Percentiles rank a stretch among this genome's conserved stretches.
Conservation (phyloP, 1,140 invertebrate species). For the Achatina immaculata region DNA sequence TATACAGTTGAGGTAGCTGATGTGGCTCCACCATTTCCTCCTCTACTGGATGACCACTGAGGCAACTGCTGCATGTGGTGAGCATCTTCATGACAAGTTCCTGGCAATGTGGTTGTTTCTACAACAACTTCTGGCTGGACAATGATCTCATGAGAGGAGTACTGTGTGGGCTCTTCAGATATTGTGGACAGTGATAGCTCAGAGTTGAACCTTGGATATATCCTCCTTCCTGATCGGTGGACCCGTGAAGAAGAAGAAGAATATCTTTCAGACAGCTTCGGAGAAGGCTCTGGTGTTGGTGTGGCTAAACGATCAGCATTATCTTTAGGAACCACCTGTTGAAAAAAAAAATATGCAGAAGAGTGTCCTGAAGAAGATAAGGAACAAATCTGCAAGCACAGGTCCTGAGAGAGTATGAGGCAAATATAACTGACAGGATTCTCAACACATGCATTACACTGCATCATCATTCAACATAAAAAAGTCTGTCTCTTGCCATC, state of each 20-base stretch:
- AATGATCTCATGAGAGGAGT: conserved; percentile 85
- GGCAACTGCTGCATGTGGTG: conserved; percentile 33
- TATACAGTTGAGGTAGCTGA: conserved; percentile 23
- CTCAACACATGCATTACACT: too few species aligned
- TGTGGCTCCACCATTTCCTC: conserved; percentile 37
- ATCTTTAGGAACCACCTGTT: conserved; percentile 81
- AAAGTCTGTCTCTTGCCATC: too few species aligned
- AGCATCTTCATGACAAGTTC: conserved; percentile 25
- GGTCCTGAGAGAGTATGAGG: too few species aligned
- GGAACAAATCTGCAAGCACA: too few species aligned
- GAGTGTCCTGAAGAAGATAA: too few species aligned
- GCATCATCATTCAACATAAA: too few species aligned
- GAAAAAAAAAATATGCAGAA: too few species aligned
- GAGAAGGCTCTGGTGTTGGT: conserved; percentile 81
- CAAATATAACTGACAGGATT: too few species aligned
- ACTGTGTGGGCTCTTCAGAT: conserved; percentile 86
- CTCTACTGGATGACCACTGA: not conserved
- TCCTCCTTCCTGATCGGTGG: conserved; percentile 70
- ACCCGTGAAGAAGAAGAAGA: conserved; percentile 66
- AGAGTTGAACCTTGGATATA: conserved; percentile 68
- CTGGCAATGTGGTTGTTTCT: conserved; percentile 81
- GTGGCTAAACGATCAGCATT: conserved; percentile 87
- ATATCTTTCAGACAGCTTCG: conserved; percentile 52
- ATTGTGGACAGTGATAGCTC: conserved; percentile 94
- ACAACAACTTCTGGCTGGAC: conserved; percentile 95